Base-by-base conservation (phyloP, 2,888 invertebrate genomes). In the Stenurella melanura region DNA sequence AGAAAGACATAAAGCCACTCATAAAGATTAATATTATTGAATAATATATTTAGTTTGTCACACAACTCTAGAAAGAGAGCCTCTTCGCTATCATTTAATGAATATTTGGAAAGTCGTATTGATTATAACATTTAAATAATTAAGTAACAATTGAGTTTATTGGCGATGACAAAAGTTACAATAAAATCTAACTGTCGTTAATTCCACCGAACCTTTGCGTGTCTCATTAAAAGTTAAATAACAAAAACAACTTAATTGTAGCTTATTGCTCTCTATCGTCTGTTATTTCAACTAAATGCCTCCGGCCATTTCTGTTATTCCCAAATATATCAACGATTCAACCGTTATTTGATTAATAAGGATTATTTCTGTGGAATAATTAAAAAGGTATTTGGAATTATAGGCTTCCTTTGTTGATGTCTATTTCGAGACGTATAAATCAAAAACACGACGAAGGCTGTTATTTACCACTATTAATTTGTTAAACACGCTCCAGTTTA, bases 271-370 rank as follows among this genome's bases (percentile, higher is more conserved):
- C 26, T 21, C 19, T 21, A 15, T 50, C 17, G 18, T 64, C 67
- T 67, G 67, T 67, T 26, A 54, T 67, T 64, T 64, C 19, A 10
- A 34, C 63, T 50, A 58, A 58, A 18, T 21, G 58, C 50, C 50
- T 7, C n/a, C n/a, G n/a, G 50, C 15, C 50, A 50, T 50, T 15
- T n/a, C 50, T 50, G n/a, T 50, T 50, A n/a, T 34, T 69, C 68
- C 61, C 17, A 58, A 58, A 76, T 76, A 67, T 73, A 68, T 76
- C 76, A 73, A 73, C 76, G 69, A 73, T 69, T 61, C 15, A 26
- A 76, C 73, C 66, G 70, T 77, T 73, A 58, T 71, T 74, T 74
- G 73, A 77, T 74, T 74, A 70, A 77, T 73, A 70, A 60, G 76
- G 15, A 63, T 69, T 68, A 74, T 66, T 73, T 69, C 34, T 42